Conservation (phyloP, 2,113 vertebrate genomes). For the Pitta sordida region DNA sequence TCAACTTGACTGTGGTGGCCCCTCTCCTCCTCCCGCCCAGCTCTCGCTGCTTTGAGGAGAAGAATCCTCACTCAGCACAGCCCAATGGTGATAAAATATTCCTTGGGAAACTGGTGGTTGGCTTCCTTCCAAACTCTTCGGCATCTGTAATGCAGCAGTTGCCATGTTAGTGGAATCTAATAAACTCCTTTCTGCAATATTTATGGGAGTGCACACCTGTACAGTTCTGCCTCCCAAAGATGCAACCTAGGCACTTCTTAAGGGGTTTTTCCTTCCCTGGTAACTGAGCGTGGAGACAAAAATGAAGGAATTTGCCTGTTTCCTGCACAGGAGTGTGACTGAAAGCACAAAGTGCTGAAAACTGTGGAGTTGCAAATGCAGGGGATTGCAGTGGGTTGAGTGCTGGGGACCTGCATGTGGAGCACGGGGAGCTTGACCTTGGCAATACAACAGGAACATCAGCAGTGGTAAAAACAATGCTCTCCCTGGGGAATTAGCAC, state of each 20-base stretch:
- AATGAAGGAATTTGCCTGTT: neutral
- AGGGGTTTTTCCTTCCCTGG: neutral
- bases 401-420: fast-evolving
- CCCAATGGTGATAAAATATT: neutral
- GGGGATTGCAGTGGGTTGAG: neutral
- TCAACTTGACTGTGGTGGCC: conserved; percentile 18
- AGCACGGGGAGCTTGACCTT: neutral
- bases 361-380: neutral
- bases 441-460: neutral
- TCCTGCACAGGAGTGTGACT: fast-evolving
- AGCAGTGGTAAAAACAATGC: neutral
- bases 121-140: neutral
- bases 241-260: conserved; percentile 18
- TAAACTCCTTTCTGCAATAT: conserved; percentile 2
- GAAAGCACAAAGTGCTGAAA: neutral
- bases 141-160: conserved; percentile 17
- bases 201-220: conserved; percentile 21
- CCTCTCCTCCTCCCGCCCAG: neutral
- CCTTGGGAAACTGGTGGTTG: neutral
- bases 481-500: fast-evolving
- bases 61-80: neutral
- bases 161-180: conserved; percentile 6
- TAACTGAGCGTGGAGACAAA: neutral
- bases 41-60: neutral
- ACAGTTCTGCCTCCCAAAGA: neutral